These are phyloP conservation scores for Cotesia glomerata DNA, from an alignment of 1,140 invertebrate species.

Conservation along the genomic window DNA sequence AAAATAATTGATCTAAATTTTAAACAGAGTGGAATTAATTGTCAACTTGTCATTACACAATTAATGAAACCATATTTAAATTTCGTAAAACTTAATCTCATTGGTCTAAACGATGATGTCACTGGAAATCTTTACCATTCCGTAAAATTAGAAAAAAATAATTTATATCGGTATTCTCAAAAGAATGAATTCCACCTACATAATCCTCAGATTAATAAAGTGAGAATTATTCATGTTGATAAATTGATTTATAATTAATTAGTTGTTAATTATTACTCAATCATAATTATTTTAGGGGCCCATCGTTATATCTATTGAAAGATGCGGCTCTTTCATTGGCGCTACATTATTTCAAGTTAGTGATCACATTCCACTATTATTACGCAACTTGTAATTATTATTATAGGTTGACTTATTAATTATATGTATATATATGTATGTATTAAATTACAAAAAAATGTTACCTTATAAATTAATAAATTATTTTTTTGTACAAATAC, in stretches of 20 bases:
- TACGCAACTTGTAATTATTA: slow-evolving; percentile 34
- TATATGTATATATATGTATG: slow-evolving; percentile 15
- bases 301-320: slow-evolving; percentile 42
- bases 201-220: slow-evolving; percentile 47
- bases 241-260: slow-evolving; percentile 20
- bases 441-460: slow-evolving; percentile 19
- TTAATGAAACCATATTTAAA: slow-evolving; percentile 47
- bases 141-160: slow-evolving; percentile 38
- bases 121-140: slow-evolving; percentile 45
- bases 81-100: slow-evolving; percentile 36
- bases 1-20: slow-evolving; percentile 41
- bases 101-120: slow-evolving; percentile 29
- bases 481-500: too few species aligned
- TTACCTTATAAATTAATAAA: neutral
- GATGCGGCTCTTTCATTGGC: slow-evolving; percentile 38
- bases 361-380: slow-evolving; percentile 41
- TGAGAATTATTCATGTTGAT: slow-evolving; percentile 24
- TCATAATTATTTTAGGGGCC: slow-evolving; percentile 39
- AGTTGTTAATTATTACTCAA: neutral
- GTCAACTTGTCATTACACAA: slow-evolving; percentile 35
- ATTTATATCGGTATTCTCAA: slow-evolving; percentile 39
- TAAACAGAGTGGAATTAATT: slow-evolving; percentile 37
- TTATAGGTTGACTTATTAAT: neutral
- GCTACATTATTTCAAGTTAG: slow-evolving; percentile 41
- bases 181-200: slow-evolving; percentile 46